Evolutionary conservation across 2,113 vertebrate genomes (phyloP).

Genomic region (Athene noctua): DNA sequence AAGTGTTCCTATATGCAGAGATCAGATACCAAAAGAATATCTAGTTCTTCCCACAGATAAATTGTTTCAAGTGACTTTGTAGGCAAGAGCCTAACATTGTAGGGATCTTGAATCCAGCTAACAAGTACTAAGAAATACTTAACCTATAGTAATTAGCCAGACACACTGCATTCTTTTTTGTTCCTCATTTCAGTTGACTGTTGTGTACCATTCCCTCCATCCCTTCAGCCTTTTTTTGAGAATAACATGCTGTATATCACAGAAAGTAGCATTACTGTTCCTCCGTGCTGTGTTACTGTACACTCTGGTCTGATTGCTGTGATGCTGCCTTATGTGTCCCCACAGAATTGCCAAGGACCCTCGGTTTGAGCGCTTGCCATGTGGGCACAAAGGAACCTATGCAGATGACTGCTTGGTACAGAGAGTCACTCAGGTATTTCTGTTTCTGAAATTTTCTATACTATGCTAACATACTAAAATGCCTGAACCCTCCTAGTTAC

Average conservation of each 20-base stretch:
- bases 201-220: neutral
- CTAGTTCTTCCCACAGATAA: neutral
- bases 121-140: neutral
- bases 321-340: neutral
- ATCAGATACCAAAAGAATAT: neutral
- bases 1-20: neutral
- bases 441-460: neutral
- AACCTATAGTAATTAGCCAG: neutral
- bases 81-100: neutral
- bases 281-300: neutral
- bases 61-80: neutral
- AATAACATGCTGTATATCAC: neutral
- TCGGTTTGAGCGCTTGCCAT: conserved; percentile 92
- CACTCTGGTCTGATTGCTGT: neutral
- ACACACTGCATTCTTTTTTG: neutral
- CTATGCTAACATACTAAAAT: neutral
- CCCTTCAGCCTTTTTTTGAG: neutral
- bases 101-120: neutral
- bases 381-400: conserved; percentile 94
- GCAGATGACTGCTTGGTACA: conserved; percentile 98
- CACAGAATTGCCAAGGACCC: conserved; percentile 95
- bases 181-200: neutral
- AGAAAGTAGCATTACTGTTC: neutral
- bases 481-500: neutral
- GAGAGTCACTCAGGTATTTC: conserved; percentile 92